phyloP scores from a whole-genome alignment of 1,140 invertebrate species.

The Drosophila burlai region DNA sequence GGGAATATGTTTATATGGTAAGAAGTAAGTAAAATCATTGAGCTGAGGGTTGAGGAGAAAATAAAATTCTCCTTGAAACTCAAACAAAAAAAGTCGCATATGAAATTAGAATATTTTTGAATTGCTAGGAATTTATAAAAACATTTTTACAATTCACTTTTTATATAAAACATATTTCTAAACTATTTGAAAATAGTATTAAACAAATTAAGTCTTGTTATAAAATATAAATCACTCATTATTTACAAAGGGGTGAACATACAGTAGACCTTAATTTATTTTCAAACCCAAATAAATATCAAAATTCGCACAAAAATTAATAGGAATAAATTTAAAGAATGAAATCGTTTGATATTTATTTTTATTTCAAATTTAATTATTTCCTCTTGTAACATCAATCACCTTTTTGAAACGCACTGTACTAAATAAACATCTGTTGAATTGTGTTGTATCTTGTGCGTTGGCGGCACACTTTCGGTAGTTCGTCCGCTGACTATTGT shows the following conservation, averaged over 20 bases:
- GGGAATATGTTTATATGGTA: not conserved
- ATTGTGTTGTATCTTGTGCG: constrained; percentile 40
- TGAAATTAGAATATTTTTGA: too few relatives aligned
- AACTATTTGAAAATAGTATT: too few relatives aligned
- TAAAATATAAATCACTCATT: too few relatives aligned
- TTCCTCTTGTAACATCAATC: not conserved
- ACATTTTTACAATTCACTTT: too few relatives aligned
- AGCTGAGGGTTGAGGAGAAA: fast-evolving
- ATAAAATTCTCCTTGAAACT: not conserved
- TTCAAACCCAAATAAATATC: too few relatives aligned
- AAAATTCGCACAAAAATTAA: too few relatives aligned
- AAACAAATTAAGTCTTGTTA: not conserved
- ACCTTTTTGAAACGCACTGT: constrained; percentile 9
- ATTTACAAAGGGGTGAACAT: too few relatives aligned
- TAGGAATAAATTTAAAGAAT: too few relatives aligned
- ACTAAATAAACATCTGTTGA: constrained; percentile 11
- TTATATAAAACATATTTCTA: too few relatives aligned
- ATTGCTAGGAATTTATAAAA: too few relatives aligned
- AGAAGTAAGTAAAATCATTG: not conserved
- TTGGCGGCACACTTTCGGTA: constrained; percentile 74
- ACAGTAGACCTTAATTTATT: too few relatives aligned
- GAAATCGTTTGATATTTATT: not conserved
- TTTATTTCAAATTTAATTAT: not conserved
- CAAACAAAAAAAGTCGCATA: too few relatives aligned
- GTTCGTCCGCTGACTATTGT: constrained; percentile 42